Base-by-base conservation (phyloP, 2,888 invertebrate species). In the Nephrotoma appendiculata region DNA sequence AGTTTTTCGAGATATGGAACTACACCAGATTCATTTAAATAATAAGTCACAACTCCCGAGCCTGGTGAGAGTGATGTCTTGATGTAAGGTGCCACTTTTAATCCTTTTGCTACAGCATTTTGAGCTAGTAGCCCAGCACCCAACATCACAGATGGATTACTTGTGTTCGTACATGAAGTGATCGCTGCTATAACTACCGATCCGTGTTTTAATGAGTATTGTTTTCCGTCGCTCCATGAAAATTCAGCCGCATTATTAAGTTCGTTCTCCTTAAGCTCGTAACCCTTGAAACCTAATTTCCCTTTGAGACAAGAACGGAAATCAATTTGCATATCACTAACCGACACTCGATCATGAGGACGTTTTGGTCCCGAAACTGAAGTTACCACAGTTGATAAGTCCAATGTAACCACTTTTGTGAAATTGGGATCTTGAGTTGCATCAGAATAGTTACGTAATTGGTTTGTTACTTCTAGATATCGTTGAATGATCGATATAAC, bases 11-110 rank as follows among this genome's bases (percentile, higher is more conserved):
- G 91, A 89, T 95, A 96, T 0, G 98, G 97, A 15, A 97, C 94
- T 1, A 99, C 98, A 0, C 98, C 98, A 1, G 98, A 98, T 90
- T 98, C 98, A 90, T 92, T 92, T 5, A 92, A 89, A 89, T 92
- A 92, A 90, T 98, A 98, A 0, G 98, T 98, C 42, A 98, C 98
- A 0, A 98, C 98, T 0, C 98, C 98, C 15, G 97, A 97, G 0
- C 98, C 98, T 0, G 99, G 99, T 0, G 99, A 98, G 1, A 99
- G 92, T 0, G 98, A 98, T 0, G 99, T 99, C 93, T 99, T 99
- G 89, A 99, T 96, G 92, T 98, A 99, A 0, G 99, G 98, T 7
- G 95, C 93, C 1, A 99, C 98, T 0, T 92, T 93, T 0, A 99
- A 93, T 0, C 99, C 99, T 43, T 95, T 95, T 89, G 96, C 96